These are phyloP conservation scores for Pachypeltis micranthus DNA, from an alignment of 1,140 invertebrate species.

Conservation along the genomic window DNA sequence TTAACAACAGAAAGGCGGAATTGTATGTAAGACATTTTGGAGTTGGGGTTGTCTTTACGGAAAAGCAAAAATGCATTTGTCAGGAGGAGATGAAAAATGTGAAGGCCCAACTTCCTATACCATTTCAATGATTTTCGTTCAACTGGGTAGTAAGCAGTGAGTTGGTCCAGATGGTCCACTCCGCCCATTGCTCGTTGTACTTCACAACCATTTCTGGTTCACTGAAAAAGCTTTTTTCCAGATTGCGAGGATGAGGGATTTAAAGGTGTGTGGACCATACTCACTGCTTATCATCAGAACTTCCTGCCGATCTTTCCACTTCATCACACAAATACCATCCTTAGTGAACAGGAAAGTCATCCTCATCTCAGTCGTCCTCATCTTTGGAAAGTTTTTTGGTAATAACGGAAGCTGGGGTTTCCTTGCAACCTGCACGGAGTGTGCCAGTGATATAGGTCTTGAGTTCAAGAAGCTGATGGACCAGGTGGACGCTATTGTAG, in stretches of 20 bases:
- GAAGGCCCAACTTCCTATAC: not conserved
- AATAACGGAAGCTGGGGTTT: slow-evolving; percentile 32
- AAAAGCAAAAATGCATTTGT: slow-evolving; percentile 2
- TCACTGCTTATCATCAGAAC: slow-evolving; percentile 15
- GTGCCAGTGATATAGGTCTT: slow-evolving; percentile 39
- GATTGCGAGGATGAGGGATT: not conserved
- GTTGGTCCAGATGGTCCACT: slow-evolving; percentile 8
- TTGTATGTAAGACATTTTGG: not conserved
- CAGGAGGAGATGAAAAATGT: slow-evolving; percentile 5
- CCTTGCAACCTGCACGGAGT: slow-evolving; percentile 33
- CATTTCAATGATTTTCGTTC: slow-evolving; percentile 6
- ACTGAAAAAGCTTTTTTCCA: not conserved
- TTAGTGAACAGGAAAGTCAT: slow-evolving; percentile 29
- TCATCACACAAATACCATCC: slow-evolving; percentile 33
- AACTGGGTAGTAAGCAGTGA: slow-evolving; percentile 4
- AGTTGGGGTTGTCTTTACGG: not conserved
- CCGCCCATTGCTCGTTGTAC: slow-evolving; percentile 14
- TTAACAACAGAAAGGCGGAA: slow-evolving; percentile 3
- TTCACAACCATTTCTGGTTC: slow-evolving; percentile 4
- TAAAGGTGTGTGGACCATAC: slow-evolving; percentile 13
- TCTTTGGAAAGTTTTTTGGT: slow-evolving; percentile 33
- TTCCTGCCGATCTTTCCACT: slow-evolving; percentile 35
- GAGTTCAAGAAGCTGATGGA: slow-evolving; percentile 32
- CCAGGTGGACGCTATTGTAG: slow-evolving; percentile 36
- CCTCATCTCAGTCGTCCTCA: too few relatives aligned